Evolutionary conservation across 2,113 vertebrate genomes (phyloP).

Genomic region (Agelaius tricolor): DNA sequence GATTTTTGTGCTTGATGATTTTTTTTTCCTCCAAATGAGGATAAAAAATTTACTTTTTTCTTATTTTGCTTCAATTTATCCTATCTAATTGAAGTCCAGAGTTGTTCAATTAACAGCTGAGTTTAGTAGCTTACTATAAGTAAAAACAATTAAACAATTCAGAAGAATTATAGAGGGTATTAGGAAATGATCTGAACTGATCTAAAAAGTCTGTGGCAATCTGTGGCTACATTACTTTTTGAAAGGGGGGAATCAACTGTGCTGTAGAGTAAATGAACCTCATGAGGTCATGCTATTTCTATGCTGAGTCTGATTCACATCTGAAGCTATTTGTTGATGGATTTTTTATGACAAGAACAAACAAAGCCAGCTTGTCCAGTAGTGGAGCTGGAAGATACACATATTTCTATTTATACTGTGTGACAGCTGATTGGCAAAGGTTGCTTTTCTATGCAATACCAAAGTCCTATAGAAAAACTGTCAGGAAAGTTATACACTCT

Average conservation of each 20-base stretch:
- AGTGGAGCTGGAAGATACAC: neutral
- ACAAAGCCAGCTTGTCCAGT: neutral
- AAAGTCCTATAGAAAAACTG: neutral
- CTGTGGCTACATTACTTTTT: neutral
- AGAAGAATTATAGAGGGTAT: neutral
- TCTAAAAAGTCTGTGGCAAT: neutral
- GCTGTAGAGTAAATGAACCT: neutral
- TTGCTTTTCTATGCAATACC: neutral
- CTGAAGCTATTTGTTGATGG: neutral
- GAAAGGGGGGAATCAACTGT: neutral
- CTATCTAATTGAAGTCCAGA: neutral
- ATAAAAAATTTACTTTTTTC: neutral
- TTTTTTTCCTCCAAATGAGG: neutral
- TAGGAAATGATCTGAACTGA: neutral
- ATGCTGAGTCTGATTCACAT: neutral
- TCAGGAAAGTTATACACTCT: neutral
- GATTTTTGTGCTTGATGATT: neutral
- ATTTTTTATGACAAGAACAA: neutral
- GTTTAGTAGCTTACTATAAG: neutral
- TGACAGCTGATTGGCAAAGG: neutral
- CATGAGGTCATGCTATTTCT: neutral
- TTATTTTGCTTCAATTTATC: neutral
- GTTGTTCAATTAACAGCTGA: neutral
- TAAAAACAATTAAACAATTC: neutral
- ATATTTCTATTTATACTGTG: neutral